Conservation (phyloP, 1,140 invertebrate genomes). For the Trichoplusia ni region DNA sequence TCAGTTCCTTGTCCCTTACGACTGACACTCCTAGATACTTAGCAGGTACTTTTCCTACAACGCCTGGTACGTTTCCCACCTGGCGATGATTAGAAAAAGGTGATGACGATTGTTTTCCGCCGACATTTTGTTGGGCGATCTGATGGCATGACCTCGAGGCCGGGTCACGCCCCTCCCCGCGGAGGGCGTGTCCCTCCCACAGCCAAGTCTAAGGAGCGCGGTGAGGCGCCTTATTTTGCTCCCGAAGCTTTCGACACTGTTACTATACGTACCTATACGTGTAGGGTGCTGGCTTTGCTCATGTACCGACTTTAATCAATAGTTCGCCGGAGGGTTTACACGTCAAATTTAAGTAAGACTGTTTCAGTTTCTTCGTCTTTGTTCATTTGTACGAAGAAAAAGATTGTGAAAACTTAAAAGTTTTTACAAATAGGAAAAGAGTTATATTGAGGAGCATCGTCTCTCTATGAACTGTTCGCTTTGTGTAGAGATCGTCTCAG, state of each 20-base stretch:
- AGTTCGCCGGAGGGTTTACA: background rate
- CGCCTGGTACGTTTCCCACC: too few species aligned
- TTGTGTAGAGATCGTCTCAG: too few species aligned
- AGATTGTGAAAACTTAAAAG: too few species aligned
- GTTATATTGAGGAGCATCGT: too few species aligned
- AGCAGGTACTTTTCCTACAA: too few species aligned
- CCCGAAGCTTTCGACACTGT: constrained; percentile 5
- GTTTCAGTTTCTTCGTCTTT: background rate
- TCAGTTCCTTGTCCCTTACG: too few species aligned
- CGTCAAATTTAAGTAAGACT: constrained; percentile 1
- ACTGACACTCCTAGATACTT: too few species aligned
- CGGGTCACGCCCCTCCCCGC: constrained; percentile 53
- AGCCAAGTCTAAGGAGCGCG: constrained; percentile 49
- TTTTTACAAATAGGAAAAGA: too few species aligned
- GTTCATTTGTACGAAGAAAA: background rate
- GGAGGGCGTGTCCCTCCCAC: constrained; percentile 49
- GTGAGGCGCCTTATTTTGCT: constrained; percentile 40
- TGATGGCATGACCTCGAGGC: constrained; percentile 61
- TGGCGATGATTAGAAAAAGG: too few species aligned
- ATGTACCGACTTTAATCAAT: constrained; percentile 14
- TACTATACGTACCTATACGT: constrained; percentile 6
- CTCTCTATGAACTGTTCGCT: too few species aligned
- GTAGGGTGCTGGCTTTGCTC: background rate
- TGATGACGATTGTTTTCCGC: constrained; percentile 51
- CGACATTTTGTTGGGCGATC: constrained; percentile 63